These are phyloP conservation scores for Megalops atlanticus DNA, from an alignment of 2,113 vertebrate species.

Conservation along the genomic window DNA sequence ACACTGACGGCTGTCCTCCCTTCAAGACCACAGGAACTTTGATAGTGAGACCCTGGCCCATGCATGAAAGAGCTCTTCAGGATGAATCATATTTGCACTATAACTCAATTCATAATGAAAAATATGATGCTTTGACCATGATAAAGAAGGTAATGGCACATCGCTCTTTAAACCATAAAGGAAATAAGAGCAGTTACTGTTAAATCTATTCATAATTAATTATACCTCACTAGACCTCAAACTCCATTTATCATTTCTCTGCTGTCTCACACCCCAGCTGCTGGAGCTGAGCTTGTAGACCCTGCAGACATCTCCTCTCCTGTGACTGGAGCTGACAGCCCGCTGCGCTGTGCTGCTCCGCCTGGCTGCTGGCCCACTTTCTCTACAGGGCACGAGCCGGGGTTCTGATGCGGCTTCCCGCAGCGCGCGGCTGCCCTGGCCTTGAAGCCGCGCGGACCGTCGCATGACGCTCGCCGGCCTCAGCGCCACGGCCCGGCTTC, in stretches of 20 bases:
- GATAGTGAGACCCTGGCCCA: slow-evolving; percentile 15
- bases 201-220: slow-evolving; percentile 73
- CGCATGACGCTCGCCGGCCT: neutral
- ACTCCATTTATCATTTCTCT: slow-evolving; percentile 47
- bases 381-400: neutral
- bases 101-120: slow-evolving; percentile 9
- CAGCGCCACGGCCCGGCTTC: neutral
- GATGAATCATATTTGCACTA: neutral
- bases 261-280: slow-evolving; percentile 46
- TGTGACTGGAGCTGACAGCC: slow-evolving; percentile 52
- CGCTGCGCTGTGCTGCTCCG: slow-evolving; percentile 31
- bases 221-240: slow-evolving; percentile 61
- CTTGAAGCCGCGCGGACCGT: too few species aligned
- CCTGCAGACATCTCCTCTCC: slow-evolving; percentile 47
- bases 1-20: neutral
- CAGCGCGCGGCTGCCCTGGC: too few species aligned
- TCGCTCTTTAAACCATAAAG: slow-evolving; percentile 43
- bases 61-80: neutral
- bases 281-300: slow-evolving; percentile 41
- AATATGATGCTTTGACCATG: neutral
- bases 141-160: slow-evolving; percentile 41
- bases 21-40: neutral
- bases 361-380: slow-evolving; percentile 33
- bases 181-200: slow-evolving; percentile 67
- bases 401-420: neutral